Evolutionary conservation across 2,888 invertebrate species (phyloP), one percentile per base, ranked within the genome.

Genomic region (Vesta saturnalis): DNA sequence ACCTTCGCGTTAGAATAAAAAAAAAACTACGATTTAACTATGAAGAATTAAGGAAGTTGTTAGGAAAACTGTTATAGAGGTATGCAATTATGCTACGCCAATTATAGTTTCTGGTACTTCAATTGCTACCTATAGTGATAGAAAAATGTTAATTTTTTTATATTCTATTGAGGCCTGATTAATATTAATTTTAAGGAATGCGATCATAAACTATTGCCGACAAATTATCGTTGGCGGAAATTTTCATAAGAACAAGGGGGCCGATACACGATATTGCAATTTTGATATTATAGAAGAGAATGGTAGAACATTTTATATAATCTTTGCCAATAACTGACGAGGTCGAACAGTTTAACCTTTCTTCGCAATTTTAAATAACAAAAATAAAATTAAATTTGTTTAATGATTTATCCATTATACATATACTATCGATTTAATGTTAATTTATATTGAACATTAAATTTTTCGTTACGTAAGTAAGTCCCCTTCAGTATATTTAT

Each of bases 11-110:
- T 6, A 49, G 12, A 49, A 8, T 15, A 18, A 18, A 49, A 49
- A 49, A 49, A 49, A 49, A 30, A 30, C 30, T n/a, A n/a, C 39
- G 39, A 39, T 12, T 39, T 49, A 49, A 8, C 47, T 15, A 46
- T 14, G 15, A 18, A 49, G 47, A 49, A 49, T 49, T 49, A 49
- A 49, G 47, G 47, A 49, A 49, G 47, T 49, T 14, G 47, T 49
- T 49, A 49, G 18, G 16, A 49, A 49, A 49, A 49, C 47, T 18
- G 47, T 14, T 49, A 49, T 8, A 18, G 47, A 49, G 18, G 47
- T 14, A 49, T 49, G 18, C 15, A 18, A 49, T 49, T 49, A 49
- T 15, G 16, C 15, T 8, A 49, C 10, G 18, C 16, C 47, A 49
- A 49, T 49, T 49, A 49, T 15, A 49, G 47, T 49, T 49, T 49